These are phyloP conservation scores for Odontesthes bonariensis DNA, from an alignment of 2,113 vertebrate genomes.

Conservation along the genomic window DNA sequence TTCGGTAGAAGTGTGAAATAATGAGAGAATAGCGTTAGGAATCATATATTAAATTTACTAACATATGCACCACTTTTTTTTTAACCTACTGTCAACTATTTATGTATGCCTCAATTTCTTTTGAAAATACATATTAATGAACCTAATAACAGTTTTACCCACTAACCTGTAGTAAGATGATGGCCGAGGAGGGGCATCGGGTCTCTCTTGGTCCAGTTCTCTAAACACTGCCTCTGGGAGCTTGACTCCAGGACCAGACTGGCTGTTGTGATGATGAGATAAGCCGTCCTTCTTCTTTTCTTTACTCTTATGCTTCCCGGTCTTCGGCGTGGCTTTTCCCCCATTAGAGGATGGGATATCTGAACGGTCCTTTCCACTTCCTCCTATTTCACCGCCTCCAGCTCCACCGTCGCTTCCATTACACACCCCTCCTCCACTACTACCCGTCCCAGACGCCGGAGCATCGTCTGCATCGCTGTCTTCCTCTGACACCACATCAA, in stretches of 20 bases:
- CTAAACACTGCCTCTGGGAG: slow-evolving; percentile 96
- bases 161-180: slow-evolving; percentile 95
- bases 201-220: slow-evolving; percentile 94
- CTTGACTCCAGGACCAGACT: slow-evolving; percentile 90
- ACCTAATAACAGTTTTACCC: background rate
- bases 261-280: slow-evolving; percentile 89
- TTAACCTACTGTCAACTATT: too few relatives aligned
- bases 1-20: background rate
- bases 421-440: slow-evolving; percentile 69
- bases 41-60: too few relatives aligned
- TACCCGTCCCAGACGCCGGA: slow-evolving; percentile 70
- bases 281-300: slow-evolving; percentile 93
- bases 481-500: slow-evolving; percentile 96
- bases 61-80: background rate
- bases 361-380: slow-evolving; percentile 90
- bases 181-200: slow-evolving; percentile 91
- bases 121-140: background rate
- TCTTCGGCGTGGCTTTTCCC: slow-evolving; percentile 89
- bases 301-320: slow-evolving; percentile 97
- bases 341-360: slow-evolving; percentile 87
- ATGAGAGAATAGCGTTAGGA: too few relatives aligned
- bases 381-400: slow-evolving; percentile 81
- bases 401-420: slow-evolving; percentile 79
- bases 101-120: background rate
- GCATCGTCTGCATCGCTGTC: slow-evolving; percentile 91